These are phyloP conservation scores for human DNA, from an alignment of 2,113 vertebrate species.

Conservation along the genomic window GRCh38 chr6:55495501-55496000, in stretches of 20 bases:
- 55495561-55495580: conserved; percentile 97
- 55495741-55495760: neutral
- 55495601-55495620: conserved; percentile 89
- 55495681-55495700: neutral
- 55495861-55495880: neutral
- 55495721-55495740: neutral
- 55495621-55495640: conserved; percentile 15
- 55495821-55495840: neutral
- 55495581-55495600: conserved; percentile 92
- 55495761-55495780: neutral
- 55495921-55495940: neutral
- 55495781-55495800: neutral
- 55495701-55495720: neutral
- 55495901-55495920: neutral
- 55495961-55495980: neutral
- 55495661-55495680: neutral
- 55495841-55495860: neutral
- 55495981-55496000: neutral
- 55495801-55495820: neutral
- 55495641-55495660: neutral
- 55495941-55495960: neutral
- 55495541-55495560: conserved; percentile 94
- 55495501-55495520: conserved; percentile 93
- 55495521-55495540: conserved; percentile 92
- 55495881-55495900: neutral